phyloP scores from a whole-genome alignment of 2,888 invertebrate species.

The Eulithis prunata region DNA sequence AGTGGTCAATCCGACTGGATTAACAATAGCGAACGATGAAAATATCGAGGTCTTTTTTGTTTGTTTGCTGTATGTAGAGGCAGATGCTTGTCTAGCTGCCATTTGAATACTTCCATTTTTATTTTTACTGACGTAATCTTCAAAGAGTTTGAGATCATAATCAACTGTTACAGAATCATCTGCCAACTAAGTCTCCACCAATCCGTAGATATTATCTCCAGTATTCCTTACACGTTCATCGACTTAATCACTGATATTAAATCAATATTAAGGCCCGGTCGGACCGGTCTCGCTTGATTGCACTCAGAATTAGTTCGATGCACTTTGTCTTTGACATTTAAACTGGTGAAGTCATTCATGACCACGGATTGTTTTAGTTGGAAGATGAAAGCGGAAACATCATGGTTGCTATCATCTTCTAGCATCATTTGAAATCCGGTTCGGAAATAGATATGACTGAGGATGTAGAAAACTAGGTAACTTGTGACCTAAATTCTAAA shows the following conservation, averaged over 20 bases:
- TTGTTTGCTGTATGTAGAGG: constrained; percentile 15
- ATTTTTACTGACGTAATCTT: no score
- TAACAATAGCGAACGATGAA: constrained; percentile 36
- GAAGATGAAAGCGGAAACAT: constrained; percentile 24
- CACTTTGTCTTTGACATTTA: constrained; percentile 50
- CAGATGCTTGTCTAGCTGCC: constrained; percentile 5
- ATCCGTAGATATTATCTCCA: constrained; percentile 20
- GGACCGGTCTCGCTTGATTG: constrained; percentile 45
- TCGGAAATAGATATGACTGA: constrained; percentile 20
- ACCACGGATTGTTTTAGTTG: constrained; percentile 26
- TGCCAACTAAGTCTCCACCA: constrained; percentile 16
- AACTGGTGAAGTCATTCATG: constrained; percentile 40
- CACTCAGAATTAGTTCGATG: constrained; percentile 51
- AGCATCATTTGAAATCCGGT: constrained; percentile 13
- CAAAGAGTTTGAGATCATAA: no score
- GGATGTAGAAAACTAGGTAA: constrained; percentile 30
- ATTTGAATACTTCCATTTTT: neutral
- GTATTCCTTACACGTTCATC: constrained; percentile 37
- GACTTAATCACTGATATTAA: constrained; percentile 40
- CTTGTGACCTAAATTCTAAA: constrained; percentile 34
- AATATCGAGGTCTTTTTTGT: constrained; percentile 37
- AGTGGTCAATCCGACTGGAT: constrained; percentile 37
- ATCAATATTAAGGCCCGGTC: constrained; percentile 40
- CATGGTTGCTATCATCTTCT: neutral
- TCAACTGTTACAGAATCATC: neutral